Conservation (phyloP, 1,140 invertebrate species). For the Carposina sasakii region DNA sequence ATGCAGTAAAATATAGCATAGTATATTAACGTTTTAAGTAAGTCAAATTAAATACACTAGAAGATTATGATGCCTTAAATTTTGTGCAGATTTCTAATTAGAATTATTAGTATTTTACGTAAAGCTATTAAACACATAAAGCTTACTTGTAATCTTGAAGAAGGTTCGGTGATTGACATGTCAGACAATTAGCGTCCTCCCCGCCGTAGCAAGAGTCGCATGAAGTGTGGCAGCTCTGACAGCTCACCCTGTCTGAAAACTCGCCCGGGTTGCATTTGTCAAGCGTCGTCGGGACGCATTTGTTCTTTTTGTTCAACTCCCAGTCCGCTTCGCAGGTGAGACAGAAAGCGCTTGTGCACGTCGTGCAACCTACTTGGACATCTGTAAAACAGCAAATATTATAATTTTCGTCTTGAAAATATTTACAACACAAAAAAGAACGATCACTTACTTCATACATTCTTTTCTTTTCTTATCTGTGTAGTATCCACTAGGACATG, state of each 20-base stretch:
- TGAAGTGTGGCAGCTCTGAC: conserved; percentile 79
- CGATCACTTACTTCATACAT: conserved; percentile 73
- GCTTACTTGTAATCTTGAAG: conserved; percentile 75
- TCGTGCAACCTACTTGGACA: conserved; percentile 83
- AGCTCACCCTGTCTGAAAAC: conserved; percentile 67
- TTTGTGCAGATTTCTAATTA: too few relatives aligned
- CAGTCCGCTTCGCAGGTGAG: conserved; percentile 80
- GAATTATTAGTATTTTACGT: too few relatives aligned
- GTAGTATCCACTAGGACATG: conserved; percentile 82
- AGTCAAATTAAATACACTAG: too few relatives aligned
- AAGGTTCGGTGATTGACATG: conserved; percentile 77
- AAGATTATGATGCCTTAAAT: too few relatives aligned
- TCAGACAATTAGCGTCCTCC: conserved; percentile 78
- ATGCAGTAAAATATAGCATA: too few relatives aligned
- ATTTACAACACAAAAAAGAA: background rate
- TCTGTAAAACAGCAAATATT: conserved; percentile 39
- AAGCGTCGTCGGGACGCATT: conserved; percentile 78
- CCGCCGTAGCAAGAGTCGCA: conserved; percentile 82
- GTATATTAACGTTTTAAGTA: too few relatives aligned
- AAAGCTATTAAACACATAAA: too few relatives aligned
- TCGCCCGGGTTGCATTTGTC: conserved; percentile 77
- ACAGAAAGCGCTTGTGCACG: conserved; percentile 80
- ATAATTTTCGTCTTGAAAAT: background rate
- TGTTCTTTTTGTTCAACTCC: conserved; percentile 80
- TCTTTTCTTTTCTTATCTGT: conserved; percentile 83